Percentiles rank a stretch among this genome's conserved stretches.
Conservation (phyloP, 1,140 invertebrate species). For the Drosophila nigrodunni region DNA sequence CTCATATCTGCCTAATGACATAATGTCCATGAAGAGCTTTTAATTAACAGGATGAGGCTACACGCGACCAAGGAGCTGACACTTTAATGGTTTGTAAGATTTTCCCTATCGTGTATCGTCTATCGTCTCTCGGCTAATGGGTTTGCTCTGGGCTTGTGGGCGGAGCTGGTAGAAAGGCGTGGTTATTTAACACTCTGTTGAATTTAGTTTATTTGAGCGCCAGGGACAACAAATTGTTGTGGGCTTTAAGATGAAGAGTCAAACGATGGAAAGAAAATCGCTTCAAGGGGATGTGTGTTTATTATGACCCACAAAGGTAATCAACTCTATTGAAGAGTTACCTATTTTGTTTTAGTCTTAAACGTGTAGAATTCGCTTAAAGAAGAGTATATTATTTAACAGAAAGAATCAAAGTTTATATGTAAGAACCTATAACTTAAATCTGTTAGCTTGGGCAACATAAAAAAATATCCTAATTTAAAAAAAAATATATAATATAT, state of each 20-base stretch:
- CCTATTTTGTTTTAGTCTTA: too few relatives aligned
- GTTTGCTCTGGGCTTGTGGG: conserved; percentile 1
- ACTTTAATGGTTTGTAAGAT: conserved; percentile 76
- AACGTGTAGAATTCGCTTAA: too few relatives aligned
- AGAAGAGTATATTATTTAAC: too few relatives aligned
- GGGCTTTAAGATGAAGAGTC: too few relatives aligned
- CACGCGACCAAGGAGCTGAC: conserved; percentile 55
- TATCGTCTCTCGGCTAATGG: conserved; percentile 36
- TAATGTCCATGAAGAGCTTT: conserved; percentile 63
- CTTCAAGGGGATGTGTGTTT: neutral
- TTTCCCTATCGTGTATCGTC: conserved; percentile 31
- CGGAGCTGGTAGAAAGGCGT: conserved; percentile 18
- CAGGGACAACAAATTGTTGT: neutral
- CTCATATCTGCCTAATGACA: conserved; percentile 59
- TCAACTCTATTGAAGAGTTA: too few relatives aligned
- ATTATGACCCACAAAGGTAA: neutral
- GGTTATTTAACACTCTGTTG: conserved; percentile 36
- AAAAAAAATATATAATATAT: too few relatives aligned
- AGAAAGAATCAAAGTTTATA: too few relatives aligned
- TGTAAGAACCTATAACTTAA: too few relatives aligned
- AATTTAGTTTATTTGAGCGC: neutral
- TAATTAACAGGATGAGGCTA: conserved; percentile 73
- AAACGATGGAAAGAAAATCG: too few relatives aligned
- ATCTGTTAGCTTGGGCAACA: too few relatives aligned
- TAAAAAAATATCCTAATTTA: too few relatives aligned